Conservation (phyloP, 2,113 vertebrate species). For the Caranx ignobilis region DNA sequence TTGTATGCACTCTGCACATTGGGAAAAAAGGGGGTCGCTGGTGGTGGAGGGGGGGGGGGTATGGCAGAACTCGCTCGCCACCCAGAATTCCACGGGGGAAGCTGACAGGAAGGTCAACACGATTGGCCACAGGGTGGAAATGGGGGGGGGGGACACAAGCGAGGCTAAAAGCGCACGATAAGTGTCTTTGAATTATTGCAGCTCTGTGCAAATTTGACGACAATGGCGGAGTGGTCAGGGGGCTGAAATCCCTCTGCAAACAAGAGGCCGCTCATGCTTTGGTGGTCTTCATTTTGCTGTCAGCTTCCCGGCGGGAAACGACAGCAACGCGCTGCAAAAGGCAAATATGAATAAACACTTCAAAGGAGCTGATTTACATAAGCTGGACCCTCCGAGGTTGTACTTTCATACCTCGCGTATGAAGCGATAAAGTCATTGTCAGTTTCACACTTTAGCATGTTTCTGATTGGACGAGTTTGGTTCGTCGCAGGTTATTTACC, state of each 20-base stretch:
- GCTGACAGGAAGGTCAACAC: slow-evolving; percentile 79
- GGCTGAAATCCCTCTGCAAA: slow-evolving; percentile 70
- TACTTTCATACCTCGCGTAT: neutral
- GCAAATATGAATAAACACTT: slow-evolving; percentile 28
- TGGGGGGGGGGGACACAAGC: slow-evolving; percentile 46
- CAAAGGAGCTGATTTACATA: slow-evolving; percentile 19
- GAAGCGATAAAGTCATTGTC: neutral
- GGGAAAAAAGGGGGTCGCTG: too few relatives aligned
- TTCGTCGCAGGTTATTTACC: too few relatives aligned
- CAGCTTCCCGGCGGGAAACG: slow-evolving; percentile 37
- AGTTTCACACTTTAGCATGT: neutral
- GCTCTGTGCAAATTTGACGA: slow-evolving; percentile 75
- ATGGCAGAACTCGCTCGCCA: slow-evolving; percentile 77
- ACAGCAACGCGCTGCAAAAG: neutral
- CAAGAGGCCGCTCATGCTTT: slow-evolving; percentile 56
- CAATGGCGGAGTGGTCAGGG: slow-evolving; percentile 71
- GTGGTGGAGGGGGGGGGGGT: slow-evolving; percentile 29
- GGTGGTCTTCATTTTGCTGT: slow-evolving; percentile 69
- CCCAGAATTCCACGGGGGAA: slow-evolving; percentile 86
- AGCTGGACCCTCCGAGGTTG: neutral
- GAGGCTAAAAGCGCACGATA: slow-evolving; percentile 70
- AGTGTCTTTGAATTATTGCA: slow-evolving; percentile 79
- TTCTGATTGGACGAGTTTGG: too few relatives aligned
- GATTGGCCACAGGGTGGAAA: slow-evolving; percentile 50
- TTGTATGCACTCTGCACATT: slow-evolving; percentile 85